These are phyloP conservation scores for Amyelois transitella DNA, from an alignment of 1,140 invertebrate genomes.

Conservation along the genomic window DNA sequence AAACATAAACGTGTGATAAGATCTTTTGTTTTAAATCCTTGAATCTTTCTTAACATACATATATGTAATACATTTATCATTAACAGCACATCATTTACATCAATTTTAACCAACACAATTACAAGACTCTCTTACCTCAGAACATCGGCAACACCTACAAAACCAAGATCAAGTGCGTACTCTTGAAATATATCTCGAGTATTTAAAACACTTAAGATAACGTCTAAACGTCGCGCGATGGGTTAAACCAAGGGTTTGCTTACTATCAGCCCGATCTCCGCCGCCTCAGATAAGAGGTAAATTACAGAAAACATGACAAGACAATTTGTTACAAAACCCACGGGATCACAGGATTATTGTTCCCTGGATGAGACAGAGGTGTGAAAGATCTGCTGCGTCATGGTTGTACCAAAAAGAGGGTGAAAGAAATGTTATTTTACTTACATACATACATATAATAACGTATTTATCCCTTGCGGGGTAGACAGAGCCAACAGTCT, in stretches of 20 bases:
- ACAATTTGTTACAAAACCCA: slow-evolving; percentile 37
- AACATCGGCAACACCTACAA: background rate
- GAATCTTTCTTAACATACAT: too few relatives aligned
- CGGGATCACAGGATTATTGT: background rate
- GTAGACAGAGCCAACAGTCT: too few relatives aligned
- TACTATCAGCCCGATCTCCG: slow-evolving; percentile 1
- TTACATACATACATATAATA: background rate
- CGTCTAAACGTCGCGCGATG: background rate
- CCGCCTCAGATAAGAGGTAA: slow-evolving; percentile 27
- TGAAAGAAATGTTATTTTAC: background rate
- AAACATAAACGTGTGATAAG: too few relatives aligned
- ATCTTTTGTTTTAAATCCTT: too few relatives aligned
- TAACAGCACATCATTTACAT: too few relatives aligned
- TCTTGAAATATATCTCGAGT: background rate
- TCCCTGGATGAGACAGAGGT: background rate
- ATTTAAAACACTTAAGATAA: background rate
- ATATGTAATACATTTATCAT: too few relatives aligned
- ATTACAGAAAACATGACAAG: slow-evolving; percentile 49
- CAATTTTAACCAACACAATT: too few relatives aligned
- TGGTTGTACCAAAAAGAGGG: too few relatives aligned
- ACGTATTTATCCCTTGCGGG: too few relatives aligned
- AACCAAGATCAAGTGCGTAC: background rate
- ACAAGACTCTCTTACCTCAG: background rate
- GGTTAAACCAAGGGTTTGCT: slow-evolving; percentile 2
- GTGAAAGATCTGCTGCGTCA: too few relatives aligned